Conservation (phyloP, 2,888 invertebrate species). For the Marasmarcha lunaedactyla region DNA sequence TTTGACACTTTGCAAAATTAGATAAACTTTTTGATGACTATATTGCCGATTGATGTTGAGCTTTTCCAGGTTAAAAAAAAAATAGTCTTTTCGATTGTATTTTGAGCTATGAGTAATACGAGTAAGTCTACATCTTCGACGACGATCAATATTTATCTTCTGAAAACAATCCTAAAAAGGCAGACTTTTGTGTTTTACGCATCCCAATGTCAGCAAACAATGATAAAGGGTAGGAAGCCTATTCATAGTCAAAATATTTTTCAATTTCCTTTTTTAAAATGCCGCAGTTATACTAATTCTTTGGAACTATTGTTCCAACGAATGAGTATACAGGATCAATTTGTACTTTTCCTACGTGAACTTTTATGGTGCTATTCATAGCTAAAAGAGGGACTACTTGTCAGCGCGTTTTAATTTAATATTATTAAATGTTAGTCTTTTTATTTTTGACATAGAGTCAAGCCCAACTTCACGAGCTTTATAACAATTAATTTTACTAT, state of each 20-base stretch:
- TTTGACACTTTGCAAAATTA: too few relatives aligned
- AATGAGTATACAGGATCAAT: conserved; percentile 1
- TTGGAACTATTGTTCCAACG: conserved; percentile 22
- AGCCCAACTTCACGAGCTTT: too few relatives aligned
- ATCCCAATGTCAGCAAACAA: conserved; percentile 20
- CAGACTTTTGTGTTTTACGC: too few relatives aligned
- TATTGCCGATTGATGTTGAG: conserved; percentile 12
- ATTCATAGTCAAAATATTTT: conserved; percentile 20
- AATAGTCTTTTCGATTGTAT: conserved; percentile 15
- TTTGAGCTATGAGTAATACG: conserved; percentile 16
- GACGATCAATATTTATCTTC: conserved; percentile 14
- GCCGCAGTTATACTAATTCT: conserved; percentile 21
- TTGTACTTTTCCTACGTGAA: conserved; percentile 18
- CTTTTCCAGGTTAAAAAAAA: conserved; percentile 12
- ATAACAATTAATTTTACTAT: conserved; percentile 18
- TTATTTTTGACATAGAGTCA: too few relatives aligned
- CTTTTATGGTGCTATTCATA: conserved; percentile 17
- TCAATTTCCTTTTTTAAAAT: conserved; percentile 21
- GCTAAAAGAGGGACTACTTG: conserved; percentile 19
- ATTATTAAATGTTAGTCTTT: too few relatives aligned
- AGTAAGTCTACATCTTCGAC: conserved; percentile 13
- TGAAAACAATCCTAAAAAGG: conserved; percentile 21
- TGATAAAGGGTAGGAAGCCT: conserved; percentile 18
- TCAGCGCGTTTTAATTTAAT: conserved; percentile 10
- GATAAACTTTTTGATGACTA: conserved; percentile 17